Conservation (phyloP, 2,888 invertebrate genomes). For the Drosophila nr. medialis region DNA sequence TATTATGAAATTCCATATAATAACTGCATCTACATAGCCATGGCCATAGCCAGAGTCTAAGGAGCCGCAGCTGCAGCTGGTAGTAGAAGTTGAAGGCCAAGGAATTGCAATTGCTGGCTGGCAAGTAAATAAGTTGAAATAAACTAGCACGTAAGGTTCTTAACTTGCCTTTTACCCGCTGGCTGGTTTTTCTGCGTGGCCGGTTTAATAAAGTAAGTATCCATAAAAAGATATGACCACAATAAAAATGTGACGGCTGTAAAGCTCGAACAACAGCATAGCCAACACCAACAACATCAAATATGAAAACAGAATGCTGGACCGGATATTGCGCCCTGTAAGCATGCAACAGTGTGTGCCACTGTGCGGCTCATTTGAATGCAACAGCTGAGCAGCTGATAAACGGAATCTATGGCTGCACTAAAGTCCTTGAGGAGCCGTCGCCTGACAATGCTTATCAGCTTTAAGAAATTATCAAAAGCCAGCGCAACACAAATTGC, state of each 20-base stretch:
- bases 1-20: conserved; percentile 78
- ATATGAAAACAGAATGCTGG: background rate
- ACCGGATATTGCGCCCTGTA: conserved; percentile 31
- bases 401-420: conserved; percentile 20
- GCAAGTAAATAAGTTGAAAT: conserved; percentile 67
- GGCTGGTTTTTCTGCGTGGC: conserved; percentile 28
- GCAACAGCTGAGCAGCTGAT: conserved; percentile 52
- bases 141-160: conserved; percentile 59
- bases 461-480: conserved; percentile 50
- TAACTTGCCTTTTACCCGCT: conserved; percentile 27
- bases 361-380: conserved; percentile 43
- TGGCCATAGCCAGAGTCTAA: conserved; percentile 6
- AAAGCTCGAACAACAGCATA: conserved; percentile 34
- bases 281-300: conserved; percentile 3
- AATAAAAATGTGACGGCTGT: conserved; percentile 66
- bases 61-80: conserved; percentile 36
- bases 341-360: conserved; percentile 59
- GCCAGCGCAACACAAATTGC: conserved; percentile 37
- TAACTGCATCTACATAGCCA: conserved; percentile 70
- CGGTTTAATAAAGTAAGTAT: conserved; percentile 67
- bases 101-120: conserved; percentile 20
- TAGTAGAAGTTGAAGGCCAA: conserved; percentile 25
- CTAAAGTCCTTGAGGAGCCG: conserved; percentile 10
- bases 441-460: conserved; percentile 4
- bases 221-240: conserved; percentile 70